Conservation (phyloP, 2,113 vertebrate species). For the Epinephelus lanceolatus region DNA sequence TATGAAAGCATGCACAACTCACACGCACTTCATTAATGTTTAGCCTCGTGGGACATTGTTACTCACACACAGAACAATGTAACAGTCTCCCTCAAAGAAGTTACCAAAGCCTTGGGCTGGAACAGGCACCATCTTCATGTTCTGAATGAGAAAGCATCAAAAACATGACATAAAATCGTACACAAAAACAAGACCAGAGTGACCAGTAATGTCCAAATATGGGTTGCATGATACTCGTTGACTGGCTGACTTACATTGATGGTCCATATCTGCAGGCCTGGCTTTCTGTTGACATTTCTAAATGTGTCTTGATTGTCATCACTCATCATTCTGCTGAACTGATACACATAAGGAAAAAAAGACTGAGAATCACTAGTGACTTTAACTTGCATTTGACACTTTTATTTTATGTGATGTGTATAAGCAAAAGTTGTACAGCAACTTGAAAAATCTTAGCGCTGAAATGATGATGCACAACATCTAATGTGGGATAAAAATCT, state of each 20-base stretch:
- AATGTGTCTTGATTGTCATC: conserved; percentile 68
- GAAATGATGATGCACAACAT: not conserved
- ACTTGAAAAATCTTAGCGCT: not conserved
- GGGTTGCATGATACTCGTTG: not conserved
- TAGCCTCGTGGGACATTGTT: conserved; percentile 25
- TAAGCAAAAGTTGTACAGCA: not conserved
- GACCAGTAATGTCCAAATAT: not conserved
- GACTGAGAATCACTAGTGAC: not conserved
- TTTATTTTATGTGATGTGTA: not conserved
- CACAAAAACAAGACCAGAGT: not conserved
- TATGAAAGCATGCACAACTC: not conserved
- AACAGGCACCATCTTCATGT: conserved; percentile 90
- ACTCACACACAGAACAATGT: conserved; percentile 90
- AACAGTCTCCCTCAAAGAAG: conserved; percentile 94
- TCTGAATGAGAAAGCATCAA: conserved; percentile 78
- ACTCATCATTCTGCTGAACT: conserved; percentile 86
- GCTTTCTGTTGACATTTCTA: conserved; percentile 80
- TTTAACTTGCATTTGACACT: not conserved
- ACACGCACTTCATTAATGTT: not conserved
- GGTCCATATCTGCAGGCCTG: conserved; percentile 93
- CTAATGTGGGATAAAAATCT: no score
- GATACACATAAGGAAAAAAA: conserved; percentile 51
- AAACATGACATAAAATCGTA: not conserved
- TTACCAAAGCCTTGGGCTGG: conserved; percentile 87
- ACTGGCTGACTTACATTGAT: conserved; percentile 88